Conservation (phyloP, 2,113 vertebrate species). For the Saiga tatarica region DNA sequence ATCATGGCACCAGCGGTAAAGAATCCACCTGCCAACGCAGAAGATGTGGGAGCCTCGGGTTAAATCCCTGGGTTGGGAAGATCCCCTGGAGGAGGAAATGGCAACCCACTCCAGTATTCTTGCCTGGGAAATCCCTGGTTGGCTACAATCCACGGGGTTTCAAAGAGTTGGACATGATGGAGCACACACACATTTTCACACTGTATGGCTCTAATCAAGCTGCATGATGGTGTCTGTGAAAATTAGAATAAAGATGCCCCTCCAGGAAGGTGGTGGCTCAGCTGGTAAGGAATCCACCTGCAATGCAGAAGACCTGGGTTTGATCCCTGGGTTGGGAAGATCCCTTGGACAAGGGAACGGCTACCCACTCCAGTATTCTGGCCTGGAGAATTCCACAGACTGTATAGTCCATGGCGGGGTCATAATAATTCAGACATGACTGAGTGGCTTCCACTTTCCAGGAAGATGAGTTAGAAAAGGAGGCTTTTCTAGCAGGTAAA, state of each 20-base stretch:
- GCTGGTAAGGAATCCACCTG: neutral
- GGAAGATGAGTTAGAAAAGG: neutral
- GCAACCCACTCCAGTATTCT: neutral
- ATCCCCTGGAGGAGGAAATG: neutral
- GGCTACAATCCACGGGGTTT: neutral
- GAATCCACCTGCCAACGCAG: neutral
- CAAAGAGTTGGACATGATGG: neutral
- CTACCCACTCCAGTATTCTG: neutral
- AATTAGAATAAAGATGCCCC: neutral
- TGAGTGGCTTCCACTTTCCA: neutral
- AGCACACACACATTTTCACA: neutral
- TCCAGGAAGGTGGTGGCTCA: neutral
- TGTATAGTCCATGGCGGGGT: neutral
- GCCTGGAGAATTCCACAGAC: neutral
- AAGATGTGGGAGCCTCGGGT: rapidly evolving
- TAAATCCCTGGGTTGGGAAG: neutral
- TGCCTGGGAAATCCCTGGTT: neutral
- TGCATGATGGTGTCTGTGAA: neutral
- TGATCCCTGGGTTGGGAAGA: neutral
- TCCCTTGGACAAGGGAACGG: neutral
- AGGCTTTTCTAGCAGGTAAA: neutral
- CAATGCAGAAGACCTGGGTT: neutral
- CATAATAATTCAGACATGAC: neutral
- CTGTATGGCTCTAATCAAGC: neutral
- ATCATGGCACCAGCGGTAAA: neutral